Percentiles rank a stretch among this genome's conserved stretches.
Evolutionary conservation across 2,888 invertebrate species (phyloP).

Genomic region (Amphipoea oculea): DNA sequence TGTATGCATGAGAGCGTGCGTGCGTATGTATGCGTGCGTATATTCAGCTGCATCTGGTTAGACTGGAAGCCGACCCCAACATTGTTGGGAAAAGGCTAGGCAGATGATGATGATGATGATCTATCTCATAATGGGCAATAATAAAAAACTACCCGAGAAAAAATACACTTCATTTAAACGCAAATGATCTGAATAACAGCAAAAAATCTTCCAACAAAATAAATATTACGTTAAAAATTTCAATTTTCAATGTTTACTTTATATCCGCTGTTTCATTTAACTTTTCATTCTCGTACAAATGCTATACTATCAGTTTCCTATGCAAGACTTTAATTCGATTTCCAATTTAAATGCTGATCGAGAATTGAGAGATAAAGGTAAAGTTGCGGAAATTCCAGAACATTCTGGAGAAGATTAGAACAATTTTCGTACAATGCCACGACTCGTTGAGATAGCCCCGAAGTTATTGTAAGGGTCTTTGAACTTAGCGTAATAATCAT

Average conservation of each 20-base stretch:
- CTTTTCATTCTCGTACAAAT: constrained; percentile 7
- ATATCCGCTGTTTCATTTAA: not conserved
- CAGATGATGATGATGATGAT: too few species aligned
- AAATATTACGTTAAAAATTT: not conserved
- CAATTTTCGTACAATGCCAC: constrained; percentile 36
- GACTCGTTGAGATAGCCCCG: constrained; percentile 20
- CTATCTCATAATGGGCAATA: too few species aligned
- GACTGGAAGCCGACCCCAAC: not conserved
- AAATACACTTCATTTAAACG: not conserved
- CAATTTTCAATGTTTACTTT: not conserved
- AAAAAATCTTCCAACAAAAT: not conserved
- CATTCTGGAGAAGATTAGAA: constrained; percentile 45
- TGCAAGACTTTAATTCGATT: constrained; percentile 39
- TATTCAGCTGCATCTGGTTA: not conserved
- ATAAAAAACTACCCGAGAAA: not conserved
- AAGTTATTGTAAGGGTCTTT: constrained; percentile 22
- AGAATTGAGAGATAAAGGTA: constrained; percentile 31
- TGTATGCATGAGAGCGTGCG: too few species aligned
- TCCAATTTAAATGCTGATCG: constrained; percentile 49
- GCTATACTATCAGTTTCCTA: constrained; percentile 8
- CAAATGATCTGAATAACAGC: not conserved
- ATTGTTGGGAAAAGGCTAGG: too few species aligned
- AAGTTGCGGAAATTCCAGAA: constrained; percentile 29
- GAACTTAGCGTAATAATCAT: too few species aligned
- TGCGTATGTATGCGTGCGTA: too few species aligned